phyloP scores from a whole-genome alignment of 2,888 invertebrate genomes.

The Mactromeris polynyma region DNA sequence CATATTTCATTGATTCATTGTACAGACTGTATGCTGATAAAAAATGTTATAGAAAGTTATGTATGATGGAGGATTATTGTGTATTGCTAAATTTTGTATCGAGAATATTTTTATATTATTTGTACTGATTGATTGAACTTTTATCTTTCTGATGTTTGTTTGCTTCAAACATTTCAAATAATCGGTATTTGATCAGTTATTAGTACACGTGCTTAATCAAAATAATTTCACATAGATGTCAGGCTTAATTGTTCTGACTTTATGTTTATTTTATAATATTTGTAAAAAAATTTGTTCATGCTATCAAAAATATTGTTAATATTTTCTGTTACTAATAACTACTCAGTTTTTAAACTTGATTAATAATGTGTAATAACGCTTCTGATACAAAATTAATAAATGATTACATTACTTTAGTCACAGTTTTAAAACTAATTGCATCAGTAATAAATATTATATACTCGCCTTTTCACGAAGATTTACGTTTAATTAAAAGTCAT shows the following conservation, averaged over 20 bases:
- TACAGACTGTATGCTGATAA: not conserved
- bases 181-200: not conserved
- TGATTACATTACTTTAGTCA: not conserved
- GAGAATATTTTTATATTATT: not conserved
- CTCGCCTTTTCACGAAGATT: no score
- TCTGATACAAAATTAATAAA: not conserved
- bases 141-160: not conserved
- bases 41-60: not conserved
- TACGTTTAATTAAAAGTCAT: no score
- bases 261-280: not conserved
- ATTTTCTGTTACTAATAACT: not conserved
- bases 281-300: not conserved
- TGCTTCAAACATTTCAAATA: not conserved
- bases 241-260: not conserved
- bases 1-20: conserved; percentile 9
- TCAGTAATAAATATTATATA: not conserved
- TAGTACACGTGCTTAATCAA: not conserved
- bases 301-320: not conserved
- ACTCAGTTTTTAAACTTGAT: no score
- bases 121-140: not conserved
- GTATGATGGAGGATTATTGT: not conserved
- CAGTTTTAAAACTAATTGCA: not conserved
- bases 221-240: not conserved
- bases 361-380: not conserved
- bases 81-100: not conserved